These are phyloP conservation scores for Drosophila pectinifera DNA, from an alignment of 1,140 invertebrate genomes.

Conservation along the genomic window DNA sequence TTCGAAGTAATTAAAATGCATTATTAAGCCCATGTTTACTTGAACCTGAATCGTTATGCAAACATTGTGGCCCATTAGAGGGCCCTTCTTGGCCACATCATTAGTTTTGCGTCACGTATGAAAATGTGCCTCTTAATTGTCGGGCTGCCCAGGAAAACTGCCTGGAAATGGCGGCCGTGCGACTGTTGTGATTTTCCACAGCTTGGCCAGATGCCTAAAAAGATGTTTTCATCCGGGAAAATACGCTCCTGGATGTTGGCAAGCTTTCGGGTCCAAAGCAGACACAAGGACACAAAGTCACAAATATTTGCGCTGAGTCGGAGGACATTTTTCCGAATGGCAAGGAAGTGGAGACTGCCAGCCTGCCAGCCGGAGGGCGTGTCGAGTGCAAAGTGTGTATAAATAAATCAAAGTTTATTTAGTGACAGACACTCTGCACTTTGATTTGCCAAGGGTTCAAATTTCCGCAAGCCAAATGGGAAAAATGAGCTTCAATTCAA, in stretches of 20 bases:
- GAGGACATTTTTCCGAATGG: conserved; percentile 43
- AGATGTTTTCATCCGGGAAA: not conserved
- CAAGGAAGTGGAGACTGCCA: too few species aligned
- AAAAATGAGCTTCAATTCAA: conserved; percentile 58
- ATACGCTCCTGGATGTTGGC: conserved; percentile 24
- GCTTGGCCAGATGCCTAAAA: not conserved
- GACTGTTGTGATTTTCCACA: conserved; percentile 5
- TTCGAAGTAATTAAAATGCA: not conserved
- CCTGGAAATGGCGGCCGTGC: conserved; percentile 37
- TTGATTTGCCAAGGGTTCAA: conserved; percentile 69
- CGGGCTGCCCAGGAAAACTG: conserved; percentile 34
- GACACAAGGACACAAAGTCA: conserved; percentile 25
- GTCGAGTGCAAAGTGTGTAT: conserved; percentile 72
- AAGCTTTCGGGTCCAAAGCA: conserved; percentile 46
- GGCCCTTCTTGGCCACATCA: conserved; percentile 21
- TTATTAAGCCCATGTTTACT: not conserved
- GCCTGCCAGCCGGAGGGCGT: conserved; percentile 13
- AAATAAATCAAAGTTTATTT: conserved; percentile 81
- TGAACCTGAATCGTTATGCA: not conserved
- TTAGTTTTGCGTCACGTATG: conserved; percentile 44
- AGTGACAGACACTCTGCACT: conserved; percentile 66
- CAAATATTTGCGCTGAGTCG: conserved; percentile 53
- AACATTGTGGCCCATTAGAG: conserved; percentile 7
- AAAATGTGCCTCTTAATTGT: conserved; percentile 57
- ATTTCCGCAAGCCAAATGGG: conserved; percentile 74